phyloP scores from a whole-genome alignment of 2,113 vertebrate genomes.

The Atlantisia rogersi region DNA sequence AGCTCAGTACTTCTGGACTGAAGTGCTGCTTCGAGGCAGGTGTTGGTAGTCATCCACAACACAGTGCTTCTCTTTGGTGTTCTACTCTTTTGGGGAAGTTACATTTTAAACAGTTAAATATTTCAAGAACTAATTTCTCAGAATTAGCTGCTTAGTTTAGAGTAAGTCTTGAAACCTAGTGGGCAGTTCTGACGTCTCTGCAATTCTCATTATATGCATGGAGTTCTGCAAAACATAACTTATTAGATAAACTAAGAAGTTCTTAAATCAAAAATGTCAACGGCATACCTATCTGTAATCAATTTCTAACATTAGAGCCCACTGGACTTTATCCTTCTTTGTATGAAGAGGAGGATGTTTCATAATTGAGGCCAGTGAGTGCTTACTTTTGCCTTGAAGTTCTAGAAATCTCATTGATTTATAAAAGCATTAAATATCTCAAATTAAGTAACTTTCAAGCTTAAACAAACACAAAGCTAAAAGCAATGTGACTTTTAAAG shows the following conservation, averaged over 20 bases:
- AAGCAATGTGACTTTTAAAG: slow-evolving; percentile 32
- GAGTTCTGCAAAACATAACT: background rate
- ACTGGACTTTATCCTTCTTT: background rate
- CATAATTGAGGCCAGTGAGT: background rate
- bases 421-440: slow-evolving; percentile 33
- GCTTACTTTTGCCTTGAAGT: background rate
- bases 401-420: slow-evolving; percentile 26
- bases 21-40: background rate
- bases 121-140: background rate
- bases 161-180: background rate
- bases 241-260: background rate
- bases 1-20: background rate
- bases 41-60: background rate
- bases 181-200: background rate
- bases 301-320: background rate
- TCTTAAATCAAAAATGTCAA: background rate
- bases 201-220: background rate
- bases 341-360: background rate
- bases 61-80: background rate
- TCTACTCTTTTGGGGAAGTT: background rate
- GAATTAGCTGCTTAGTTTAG: background rate
- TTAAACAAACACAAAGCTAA: slow-evolving; percentile 41
- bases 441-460: slow-evolving; percentile 61
- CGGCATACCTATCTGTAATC: background rate
- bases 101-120: background rate